phyloP scores from a whole-genome alignment of 2,797 vertebrate genomes.

The Pteronotus mesoamericanus region DNA sequence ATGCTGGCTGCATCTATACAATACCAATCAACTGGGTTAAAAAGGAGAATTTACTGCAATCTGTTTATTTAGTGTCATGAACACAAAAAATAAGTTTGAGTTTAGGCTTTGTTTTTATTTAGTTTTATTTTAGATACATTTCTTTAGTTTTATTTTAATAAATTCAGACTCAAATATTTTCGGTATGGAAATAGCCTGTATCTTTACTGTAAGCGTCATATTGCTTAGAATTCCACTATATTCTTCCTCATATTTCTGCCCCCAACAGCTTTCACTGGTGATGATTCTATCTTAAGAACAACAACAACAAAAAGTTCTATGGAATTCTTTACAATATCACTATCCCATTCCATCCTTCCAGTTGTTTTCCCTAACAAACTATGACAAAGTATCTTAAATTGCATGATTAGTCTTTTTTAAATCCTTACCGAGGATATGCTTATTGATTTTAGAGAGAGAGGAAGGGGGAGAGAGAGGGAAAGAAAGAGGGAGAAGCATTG shows the following conservation, averaged over 20 bases:
- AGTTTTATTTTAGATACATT: slow-evolving; percentile 10
- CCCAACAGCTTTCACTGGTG: slow-evolving; percentile 7
- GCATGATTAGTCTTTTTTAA: not conserved
- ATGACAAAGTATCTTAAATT: slow-evolving; percentile 1
- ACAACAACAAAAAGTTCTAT: not conserved
- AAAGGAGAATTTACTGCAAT: slow-evolving; percentile 54
- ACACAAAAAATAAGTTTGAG: slow-evolving; percentile 49
- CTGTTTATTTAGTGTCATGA: slow-evolving; percentile 48
- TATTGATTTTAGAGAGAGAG: not conserved
- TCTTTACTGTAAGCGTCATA: slow-evolving; percentile 29
- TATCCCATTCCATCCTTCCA: not conserved
- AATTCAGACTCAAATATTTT: slow-evolving; percentile 47
- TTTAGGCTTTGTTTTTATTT: slow-evolving; percentile 47
- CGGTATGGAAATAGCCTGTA: slow-evolving; percentile 21
- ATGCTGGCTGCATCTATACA: slow-evolving; percentile 43
- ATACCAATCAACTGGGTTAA: slow-evolving; percentile 55
- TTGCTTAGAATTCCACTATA: slow-evolving; percentile 43
- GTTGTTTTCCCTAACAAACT: not conserved
- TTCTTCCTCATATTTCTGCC: slow-evolving; percentile 10
- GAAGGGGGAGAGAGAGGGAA: not conserved
- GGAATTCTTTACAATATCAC: not conserved
- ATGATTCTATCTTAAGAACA: not conserved
- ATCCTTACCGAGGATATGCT: not conserved
- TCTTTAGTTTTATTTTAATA: slow-evolving; percentile 59
- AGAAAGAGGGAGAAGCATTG: not conserved